phyloP scores from a whole-genome alignment of 2,888 invertebrate genomes.

The Pyrrhosoma nymphula region DNA sequence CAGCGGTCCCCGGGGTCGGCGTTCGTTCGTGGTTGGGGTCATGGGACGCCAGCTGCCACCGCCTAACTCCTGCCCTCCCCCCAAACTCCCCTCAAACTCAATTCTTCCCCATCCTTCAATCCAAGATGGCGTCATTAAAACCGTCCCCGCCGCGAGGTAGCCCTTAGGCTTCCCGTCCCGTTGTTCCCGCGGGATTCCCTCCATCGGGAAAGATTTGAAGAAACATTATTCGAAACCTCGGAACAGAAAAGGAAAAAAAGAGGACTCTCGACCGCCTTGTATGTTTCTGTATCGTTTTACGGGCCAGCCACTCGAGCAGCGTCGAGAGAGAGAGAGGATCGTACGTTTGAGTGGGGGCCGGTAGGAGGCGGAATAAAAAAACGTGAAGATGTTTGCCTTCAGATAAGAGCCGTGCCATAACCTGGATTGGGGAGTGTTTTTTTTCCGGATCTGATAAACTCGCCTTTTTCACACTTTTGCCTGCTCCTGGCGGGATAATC shows the following conservation, averaged over 20 bases:
- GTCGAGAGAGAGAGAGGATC: not conserved
- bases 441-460: slow-evolving; percentile 62
- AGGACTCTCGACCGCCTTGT: not conserved
- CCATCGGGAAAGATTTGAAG: not conserved
- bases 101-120: not conserved
- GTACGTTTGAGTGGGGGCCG: slow-evolving; percentile 8
- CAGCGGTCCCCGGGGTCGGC: no score
- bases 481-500: not conserved
- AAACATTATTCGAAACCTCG: no score
- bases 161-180: not conserved
- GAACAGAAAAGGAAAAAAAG: not conserved
- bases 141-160: not conserved
- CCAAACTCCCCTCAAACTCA: not conserved
- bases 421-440: slow-evolving; percentile 5
- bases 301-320: not conserved
- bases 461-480: slow-evolving; percentile 62
- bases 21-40: not conserved
- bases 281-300: slow-evolving; percentile 1
- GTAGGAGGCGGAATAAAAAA: not conserved
- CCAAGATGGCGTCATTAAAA: not conserved
- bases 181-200: not conserved
- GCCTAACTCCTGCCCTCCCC: not conserved
- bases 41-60: slow-evolving; percentile 45
- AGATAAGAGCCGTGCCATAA: slow-evolving; percentile 25
- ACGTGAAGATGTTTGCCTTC: slow-evolving; percentile 12